Evolutionary conservation across 2,113 vertebrate genomes (phyloP), one percentile per base, ranked within the genome.

Genomic region (Rissa tridactyla): DNA sequence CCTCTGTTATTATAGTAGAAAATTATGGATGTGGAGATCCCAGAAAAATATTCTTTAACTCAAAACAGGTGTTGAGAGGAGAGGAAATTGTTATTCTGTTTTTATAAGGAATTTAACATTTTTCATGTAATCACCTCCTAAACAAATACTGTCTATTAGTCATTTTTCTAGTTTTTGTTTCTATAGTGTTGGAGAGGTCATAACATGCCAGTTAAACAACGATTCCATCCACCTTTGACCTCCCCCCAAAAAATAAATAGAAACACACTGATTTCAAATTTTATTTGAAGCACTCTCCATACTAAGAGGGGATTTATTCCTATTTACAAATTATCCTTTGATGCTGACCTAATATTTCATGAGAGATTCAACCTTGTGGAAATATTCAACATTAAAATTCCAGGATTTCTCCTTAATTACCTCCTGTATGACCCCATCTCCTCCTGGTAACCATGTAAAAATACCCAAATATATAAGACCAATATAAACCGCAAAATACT

Each of bases 121-220:
- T 81, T 57, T 42, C 1, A 2, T 34, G 9, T 36, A 55, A 5
- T 52, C 5, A 26, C 4, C 25, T 57, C 15, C 12, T 49, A 73
- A 81, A 62, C 32, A 77, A 88, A 26, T 47, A 46, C 9, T 26
- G 6, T 47, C 13, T 9, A 47, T 47, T 57, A 36, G 30, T 51
- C 0, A 0, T 27, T 44, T 64, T 47, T 34, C 4, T n/a, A 5
- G 10, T 32, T 47, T 55, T 79, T 57, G 13, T 38, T 60, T 73
- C 23, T 80, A 1, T 32, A 6, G 2, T 72, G 2, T 72, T 62
- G 1, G 3, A 69, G 18, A 76, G 27, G 44, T 4, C 13, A 18
- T 16, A 82, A 15, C 1, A 32, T 82, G 9, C 3, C 49, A 26
- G n/a, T 80, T 85, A 78, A 89, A 78, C 6, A 49, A 57, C 1